These are phyloP conservation scores for Antheraea pernyi DNA, from an alignment of 1,140 invertebrate genomes.

Conservation along the genomic window DNA sequence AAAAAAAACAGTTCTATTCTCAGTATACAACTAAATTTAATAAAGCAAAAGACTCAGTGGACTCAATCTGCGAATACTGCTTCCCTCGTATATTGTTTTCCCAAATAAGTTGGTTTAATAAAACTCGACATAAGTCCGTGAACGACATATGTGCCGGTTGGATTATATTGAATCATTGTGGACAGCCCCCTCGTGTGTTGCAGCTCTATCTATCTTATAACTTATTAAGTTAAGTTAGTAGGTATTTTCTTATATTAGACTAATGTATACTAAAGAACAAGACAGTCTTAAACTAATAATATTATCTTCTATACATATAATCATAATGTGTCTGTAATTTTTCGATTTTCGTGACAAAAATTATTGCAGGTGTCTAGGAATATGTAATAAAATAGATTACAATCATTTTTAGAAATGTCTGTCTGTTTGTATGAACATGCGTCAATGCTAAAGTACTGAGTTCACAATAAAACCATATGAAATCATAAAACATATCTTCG, in stretches of 20 bases:
- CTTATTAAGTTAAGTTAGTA: constrained; percentile 10
- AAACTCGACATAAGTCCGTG: constrained; percentile 50
- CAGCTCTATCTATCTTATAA: constrained; percentile 34
- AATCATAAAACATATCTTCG: too few species aligned
- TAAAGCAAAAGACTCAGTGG: constrained; percentile 18
- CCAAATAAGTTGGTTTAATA: constrained; percentile 61
- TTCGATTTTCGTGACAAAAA: too few species aligned
- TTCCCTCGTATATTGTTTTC: constrained; percentile 42
- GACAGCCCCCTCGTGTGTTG: constrained; percentile 21
- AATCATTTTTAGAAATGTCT: too few species aligned
- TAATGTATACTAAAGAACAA: neutral
- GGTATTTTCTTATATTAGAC: neutral
- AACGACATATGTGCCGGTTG: constrained; percentile 53
- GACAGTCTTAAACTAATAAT: too few species aligned
- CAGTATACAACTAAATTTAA: constrained; percentile 14
- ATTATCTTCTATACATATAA: too few species aligned
- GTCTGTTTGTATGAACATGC: too few species aligned
- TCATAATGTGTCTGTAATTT: too few species aligned
- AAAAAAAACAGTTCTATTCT: too few species aligned
- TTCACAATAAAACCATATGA: too few species aligned
- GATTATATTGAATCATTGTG: constrained; percentile 64
- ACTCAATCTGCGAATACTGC: constrained; percentile 18
- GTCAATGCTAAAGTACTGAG: too few species aligned
- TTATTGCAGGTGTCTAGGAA: too few species aligned
- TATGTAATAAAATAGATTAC: too few species aligned